Base-by-base conservation (phyloP, 1,140 invertebrate species). In the Papilio aristodemus region DNA sequence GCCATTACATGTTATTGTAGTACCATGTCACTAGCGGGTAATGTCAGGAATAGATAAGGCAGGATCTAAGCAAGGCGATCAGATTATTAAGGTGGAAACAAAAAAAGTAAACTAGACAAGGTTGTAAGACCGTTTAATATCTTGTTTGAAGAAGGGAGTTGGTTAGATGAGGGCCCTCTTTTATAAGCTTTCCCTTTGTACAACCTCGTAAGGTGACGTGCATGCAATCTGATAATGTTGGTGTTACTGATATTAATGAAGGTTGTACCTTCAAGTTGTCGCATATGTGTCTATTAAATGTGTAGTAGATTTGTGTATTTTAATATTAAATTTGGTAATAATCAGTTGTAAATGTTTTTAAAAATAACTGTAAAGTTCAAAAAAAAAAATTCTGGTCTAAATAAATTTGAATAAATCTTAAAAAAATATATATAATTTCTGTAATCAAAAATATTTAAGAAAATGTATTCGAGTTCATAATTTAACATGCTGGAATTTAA, bases 181-280 rank as follows among this genome's bases (percentile, higher is more conserved):
- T 38, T n/a, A 25, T 66, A 66, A 66, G 63, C 41, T 50, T 66
- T 66, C 43, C 63, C 63, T 66, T 66, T 66, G 63, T 50, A 14
- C 50, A 50, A 66, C 36, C 60, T 17, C 36, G 63, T 50, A 36
- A 66, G 2, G 19, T 66, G 27, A 66, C 50, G 63, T 46, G 63
- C 63, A 66, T 66, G 41, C 11, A 27, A 32, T 13, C 57, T 50
- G 63, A 66, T 64, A 64, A 46, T 50, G 41, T 46, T 46, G 63
- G 36, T 66, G 38, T 66, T 50, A 66, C 63, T 46, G n/a, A 66
- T 13, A 66, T 64, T 64, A 13, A 27, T 1, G 39, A 50, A 32
- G 38, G 60, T 41, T 63, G 19, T 63, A 39, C 38, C 37, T 39
- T 63, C 14, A 59, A 59, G 32, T 32, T 57, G 13, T 57, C 25